Conservation (phyloP, 92 coral and sea anemone species). For the Porites lobata region DNA sequence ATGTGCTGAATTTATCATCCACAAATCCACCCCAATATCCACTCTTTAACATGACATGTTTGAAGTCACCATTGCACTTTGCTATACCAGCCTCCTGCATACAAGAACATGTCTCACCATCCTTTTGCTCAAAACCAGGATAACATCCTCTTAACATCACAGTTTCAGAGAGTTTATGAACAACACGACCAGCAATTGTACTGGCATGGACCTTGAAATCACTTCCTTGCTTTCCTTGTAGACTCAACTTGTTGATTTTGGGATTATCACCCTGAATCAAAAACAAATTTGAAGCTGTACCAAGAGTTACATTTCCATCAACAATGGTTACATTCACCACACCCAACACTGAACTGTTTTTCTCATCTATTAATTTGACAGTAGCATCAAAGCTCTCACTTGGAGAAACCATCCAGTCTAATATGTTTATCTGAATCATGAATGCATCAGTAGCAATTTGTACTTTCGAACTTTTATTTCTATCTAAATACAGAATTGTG, state of each 20-base stretch:
- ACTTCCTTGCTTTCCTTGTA: slow-evolving; percentile 54
- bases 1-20: slow-evolving; percentile 41
- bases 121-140: slow-evolving; percentile 69
- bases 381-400: slow-evolving; percentile 77
- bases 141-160: slow-evolving; percentile 65
- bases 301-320: slow-evolving; percentile 49
- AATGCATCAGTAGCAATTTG: slow-evolving; percentile 93
- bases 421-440: slow-evolving; percentile 48
- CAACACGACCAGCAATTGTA: slow-evolving; percentile 82
- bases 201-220: slow-evolving; percentile 61
- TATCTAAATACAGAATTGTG: slow-evolving; percentile 31
- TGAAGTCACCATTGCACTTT: slow-evolving; percentile 65
- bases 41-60: slow-evolving; percentile 66
- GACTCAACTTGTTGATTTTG: slow-evolving; percentile 32
- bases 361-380: slow-evolving; percentile 86
- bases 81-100: slow-evolving; percentile 63
- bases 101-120: slow-evolving; percentile 64
- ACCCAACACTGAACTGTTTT: slow-evolving; percentile 82
- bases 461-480: slow-evolving; percentile 31
- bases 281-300: slow-evolving; percentile 79
- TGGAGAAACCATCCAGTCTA: slow-evolving; percentile 86
- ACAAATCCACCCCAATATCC: slow-evolving; percentile 92
- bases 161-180: slow-evolving; percentile 19
- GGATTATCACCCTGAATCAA: slow-evolving; percentile 58
- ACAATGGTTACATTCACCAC: slow-evolving; percentile 67